Conservation (phyloP, 2,113 vertebrate species). For the Semnornis frantzii region DNA sequence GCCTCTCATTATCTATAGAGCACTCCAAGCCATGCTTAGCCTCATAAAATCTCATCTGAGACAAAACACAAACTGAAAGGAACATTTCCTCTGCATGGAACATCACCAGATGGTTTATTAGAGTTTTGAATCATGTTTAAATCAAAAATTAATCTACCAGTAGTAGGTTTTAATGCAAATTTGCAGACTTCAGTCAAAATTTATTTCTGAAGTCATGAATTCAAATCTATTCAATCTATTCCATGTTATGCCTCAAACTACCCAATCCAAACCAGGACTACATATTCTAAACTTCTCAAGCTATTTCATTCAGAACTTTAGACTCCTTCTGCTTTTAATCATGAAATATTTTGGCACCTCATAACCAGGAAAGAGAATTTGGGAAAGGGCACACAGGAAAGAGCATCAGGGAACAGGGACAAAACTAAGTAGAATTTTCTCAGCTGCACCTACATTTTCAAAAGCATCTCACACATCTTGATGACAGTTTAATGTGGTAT, state of each 20-base stretch:
- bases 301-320: background rate
- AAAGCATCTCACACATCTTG: background rate
- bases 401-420: background rate
- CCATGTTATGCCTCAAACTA: background rate
- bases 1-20: background rate
- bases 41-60: background rate
- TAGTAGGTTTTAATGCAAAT: background rate
- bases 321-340: background rate
- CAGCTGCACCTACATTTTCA: background rate
- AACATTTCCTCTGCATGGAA: background rate
- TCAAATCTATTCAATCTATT: background rate
- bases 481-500: background rate
- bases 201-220: slow-evolving; percentile 2
- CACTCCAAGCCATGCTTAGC: background rate
- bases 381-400: background rate
- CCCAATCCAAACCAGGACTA: background rate
- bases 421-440: background rate
- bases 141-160: background rate
- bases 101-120: background rate
- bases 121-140: background rate
- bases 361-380: background rate
- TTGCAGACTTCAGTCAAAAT: background rate
- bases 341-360: background rate
- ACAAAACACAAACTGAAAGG: slow-evolving; percentile 17
- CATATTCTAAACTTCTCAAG: background rate